Evolutionary conservation across 1,140 invertebrate species (phyloP), one percentile per base, ranked within the genome.

Genomic region (Carposina sasakii): DNA sequence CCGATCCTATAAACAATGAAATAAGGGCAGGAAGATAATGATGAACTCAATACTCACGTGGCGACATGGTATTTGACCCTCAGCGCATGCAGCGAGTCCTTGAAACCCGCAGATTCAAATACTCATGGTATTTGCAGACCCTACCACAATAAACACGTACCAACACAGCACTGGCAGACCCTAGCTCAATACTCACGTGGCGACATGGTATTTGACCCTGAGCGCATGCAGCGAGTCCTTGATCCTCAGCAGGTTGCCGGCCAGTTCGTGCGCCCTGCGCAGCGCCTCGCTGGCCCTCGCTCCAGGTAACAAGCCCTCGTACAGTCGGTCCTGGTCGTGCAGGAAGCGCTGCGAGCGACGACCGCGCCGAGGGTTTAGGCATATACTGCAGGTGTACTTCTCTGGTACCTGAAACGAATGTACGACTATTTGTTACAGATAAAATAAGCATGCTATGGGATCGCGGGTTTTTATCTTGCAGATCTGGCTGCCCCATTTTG

Each of bases 331-430:
- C 72, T 96, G 94, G 83, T 95, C 93, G 72, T 96, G 92, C 23
- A 90, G 86, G 75, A 92, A 95, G 23, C 90, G 90, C 70, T 88
- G 89, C 0, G 91, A 92, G 30, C 86, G 85, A 41, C 93, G 87
- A 57, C 90, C 91, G 13, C 89, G 88, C 30, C 86, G 87, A 5
- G 96, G 93, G 87, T 95, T 89, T 47, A 89, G 88, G 74, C 96
- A 98, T 42, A 95, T 93, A 47, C 88, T 91, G 79, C 96, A 98
- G 30, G 97, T 89, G 76, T 97, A 97, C 71, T 94, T 95, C 36
- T 95, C 93, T 0, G 96, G 95, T 9, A 97, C 93, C 74, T 96
- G 88, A 3, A 13, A 19, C 24, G 6, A 12, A n/a, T n/a, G n/a
- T n/a, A n/a, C n/a, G n/a, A n/a, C n/a, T n/a, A n/a, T n/a, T n/a